These are phyloP conservation scores for Smittia aterrima DNA, from an alignment of 2,888 invertebrate species.

Conservation along the genomic window DNA sequence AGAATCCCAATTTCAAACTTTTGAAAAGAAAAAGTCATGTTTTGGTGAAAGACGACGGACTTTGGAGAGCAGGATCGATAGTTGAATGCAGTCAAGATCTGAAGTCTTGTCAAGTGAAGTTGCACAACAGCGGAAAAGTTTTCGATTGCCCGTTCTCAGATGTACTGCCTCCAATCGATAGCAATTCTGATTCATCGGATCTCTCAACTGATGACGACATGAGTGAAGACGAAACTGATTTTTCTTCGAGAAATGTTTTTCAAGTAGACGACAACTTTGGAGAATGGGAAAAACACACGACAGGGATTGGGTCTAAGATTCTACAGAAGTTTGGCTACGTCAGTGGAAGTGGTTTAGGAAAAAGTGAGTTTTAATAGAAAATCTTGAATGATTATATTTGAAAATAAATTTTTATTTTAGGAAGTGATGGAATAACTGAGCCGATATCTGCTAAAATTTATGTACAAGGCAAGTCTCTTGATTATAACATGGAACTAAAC, in stretches of 20 bases:
- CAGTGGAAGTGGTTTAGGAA: neutral
- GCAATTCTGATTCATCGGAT: neutral
- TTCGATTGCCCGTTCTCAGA: constrained; percentile 1
- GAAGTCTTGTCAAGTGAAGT: neutral
- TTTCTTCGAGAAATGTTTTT: neutral
- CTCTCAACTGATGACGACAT: neutral
- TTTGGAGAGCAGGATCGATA: neutral
- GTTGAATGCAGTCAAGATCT: neutral
- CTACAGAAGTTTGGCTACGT: neutral
- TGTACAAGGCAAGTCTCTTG: neutral
- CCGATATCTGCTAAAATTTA: neutral
- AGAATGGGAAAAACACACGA: constrained; percentile 16
- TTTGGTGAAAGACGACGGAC: neutral
- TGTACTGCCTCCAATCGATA: neutral
- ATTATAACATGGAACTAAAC: constrained; percentile 5
- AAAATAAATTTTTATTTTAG: neutral
- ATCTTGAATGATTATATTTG: neutral
- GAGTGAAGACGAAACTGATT: neutral
- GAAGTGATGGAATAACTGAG: neutral
- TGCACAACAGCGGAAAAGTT: neutral
- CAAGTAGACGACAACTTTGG: neutral
- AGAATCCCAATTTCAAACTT: neutral
- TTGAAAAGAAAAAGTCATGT: neutral
- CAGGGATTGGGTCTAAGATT: neutral
- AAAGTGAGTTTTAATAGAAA: neutral